Percentiles rank a stretch among this genome's conserved stretches.
Evolutionary conservation across 64 coral and sea anemone genomes (phyloP).

Genomic region (Stichodactyla helianthus): DNA sequence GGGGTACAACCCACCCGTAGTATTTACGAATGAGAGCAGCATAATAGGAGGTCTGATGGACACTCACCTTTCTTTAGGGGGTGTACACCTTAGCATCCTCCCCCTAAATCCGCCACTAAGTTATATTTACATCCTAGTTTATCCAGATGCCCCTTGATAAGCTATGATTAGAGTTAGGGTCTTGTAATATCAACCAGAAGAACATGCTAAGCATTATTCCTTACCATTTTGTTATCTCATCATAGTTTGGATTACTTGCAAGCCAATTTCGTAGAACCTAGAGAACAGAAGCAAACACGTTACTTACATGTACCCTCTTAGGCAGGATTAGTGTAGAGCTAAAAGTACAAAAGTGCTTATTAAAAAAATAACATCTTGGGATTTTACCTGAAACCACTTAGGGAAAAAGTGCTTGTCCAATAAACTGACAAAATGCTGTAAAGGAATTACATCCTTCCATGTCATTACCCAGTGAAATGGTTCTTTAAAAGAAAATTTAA

Average conservation of each 20-base stretch:
- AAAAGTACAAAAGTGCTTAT: too few relatives aligned
- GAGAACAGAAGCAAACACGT: not conserved
- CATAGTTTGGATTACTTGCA: slow-evolving; percentile 88
- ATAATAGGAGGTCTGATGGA: too few relatives aligned
- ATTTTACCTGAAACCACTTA: slow-evolving; percentile 86
- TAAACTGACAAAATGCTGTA: slow-evolving; percentile 95
- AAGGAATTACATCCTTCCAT: slow-evolving; percentile 87
- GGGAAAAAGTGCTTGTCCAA: slow-evolving; percentile 98
- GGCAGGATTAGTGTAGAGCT: too few relatives aligned
- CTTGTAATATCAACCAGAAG: not conserved
- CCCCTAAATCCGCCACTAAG: too few relatives aligned
- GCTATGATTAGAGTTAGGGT: too few relatives aligned
- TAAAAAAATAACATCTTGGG: not conserved
- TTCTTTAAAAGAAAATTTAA: slow-evolving; percentile 39
- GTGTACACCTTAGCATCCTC: too few relatives aligned
- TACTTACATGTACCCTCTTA: too few relatives aligned
- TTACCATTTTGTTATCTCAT: slow-evolving; percentile 98
- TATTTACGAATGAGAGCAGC: too few relatives aligned
- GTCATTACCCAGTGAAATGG: slow-evolving; percentile 94
- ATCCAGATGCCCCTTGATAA: too few relatives aligned
- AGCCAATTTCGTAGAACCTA: slow-evolving; percentile 95
- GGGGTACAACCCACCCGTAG: too few relatives aligned
- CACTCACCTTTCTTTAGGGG: too few relatives aligned
- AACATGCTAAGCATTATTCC: not conserved
- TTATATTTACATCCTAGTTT: too few relatives aligned